Evolutionary conservation across 2,888 invertebrate genomes (phyloP), one percentile per base, ranked within the genome.

Genomic region (Agrenia bidenticulata): DNA sequence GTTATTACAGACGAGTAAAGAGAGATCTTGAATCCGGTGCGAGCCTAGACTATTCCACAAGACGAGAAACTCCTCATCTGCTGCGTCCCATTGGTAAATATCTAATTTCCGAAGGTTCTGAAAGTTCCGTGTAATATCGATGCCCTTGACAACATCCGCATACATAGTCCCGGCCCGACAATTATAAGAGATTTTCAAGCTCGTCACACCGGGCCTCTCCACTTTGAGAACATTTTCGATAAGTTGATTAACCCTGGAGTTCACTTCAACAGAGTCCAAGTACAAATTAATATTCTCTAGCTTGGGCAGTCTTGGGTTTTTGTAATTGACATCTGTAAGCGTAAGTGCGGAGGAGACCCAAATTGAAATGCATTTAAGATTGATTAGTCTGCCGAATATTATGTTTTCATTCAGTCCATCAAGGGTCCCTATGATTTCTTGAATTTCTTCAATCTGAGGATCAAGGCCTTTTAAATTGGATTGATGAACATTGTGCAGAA

Each of bases 31-130:
- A 55, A 67, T 58, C 1, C 53, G 61, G 17, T 21, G 24, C 45
- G 50, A 49, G 2, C 67, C 67, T 1, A 49, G n/a, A 1, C 64
- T 64, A 45, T 41, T 54, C 67, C 67, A 67, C 1, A 67, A 32
- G 1, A 55, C 21, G 1, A 67, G 57, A 59, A 67, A 67, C 24
- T 67, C 67, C 42, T 64, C 64, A 61, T 67, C 67, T 58, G 64
- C 64, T 7, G 67, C 67, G 53, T 67, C 67, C 67, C 67, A 67
- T 53, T 67, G 67, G 50, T 67, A 67, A 26, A 67, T 37, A 55
- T 67, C 64, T 7, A 67, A 45, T 2, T 64, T 57, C 37, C 64
- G 45, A 45, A 67, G 62, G 61, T 61, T 58, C 62, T 64, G 64
- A 45, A 67, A 67, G 23, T 67, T 67, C 21, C 53, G 50, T 1